Conservation (phyloP, 92 coral and sea anemone species). For the Zoanthus sansibaricus region DNA sequence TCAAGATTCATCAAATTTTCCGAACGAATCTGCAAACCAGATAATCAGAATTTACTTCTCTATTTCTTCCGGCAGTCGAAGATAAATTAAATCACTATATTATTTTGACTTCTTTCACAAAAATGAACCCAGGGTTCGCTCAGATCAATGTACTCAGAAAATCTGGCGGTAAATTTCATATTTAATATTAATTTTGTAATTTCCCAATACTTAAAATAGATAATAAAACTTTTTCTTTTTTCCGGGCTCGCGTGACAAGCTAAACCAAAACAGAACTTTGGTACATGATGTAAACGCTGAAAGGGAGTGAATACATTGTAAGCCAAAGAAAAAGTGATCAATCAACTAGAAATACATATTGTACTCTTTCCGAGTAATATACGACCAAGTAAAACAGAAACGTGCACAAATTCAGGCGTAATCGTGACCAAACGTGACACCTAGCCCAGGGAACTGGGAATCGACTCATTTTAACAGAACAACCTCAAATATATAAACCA, state of each 20-base stretch:
- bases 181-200: neutral
- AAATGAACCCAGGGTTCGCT: too few species aligned
- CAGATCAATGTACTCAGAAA: too few species aligned
- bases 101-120: too few species aligned
- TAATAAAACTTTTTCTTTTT: neutral
- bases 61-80: too few species aligned
- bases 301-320: neutral
- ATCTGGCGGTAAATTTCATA: neutral
- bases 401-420: conserved; percentile 13
- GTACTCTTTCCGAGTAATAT: neutral
- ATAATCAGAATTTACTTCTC: too few species aligned
- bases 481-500: neutral
- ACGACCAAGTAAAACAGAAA: neutral
- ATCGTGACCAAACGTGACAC: neutral
- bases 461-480: neutral
- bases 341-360: neutral
- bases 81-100: too few species aligned
- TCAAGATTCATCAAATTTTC: too few species aligned
- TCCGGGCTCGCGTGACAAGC: neutral
- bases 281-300: neutral
- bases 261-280: neutral
- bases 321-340: neutral
- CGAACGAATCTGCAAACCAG: too few species aligned
- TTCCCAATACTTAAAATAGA: neutral
- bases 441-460: neutral